Evolutionary conservation across 30 jellyfish, hydroid and myxozoan species (phyloP).

Genomic region (Nemopilema nomurai): DNA sequence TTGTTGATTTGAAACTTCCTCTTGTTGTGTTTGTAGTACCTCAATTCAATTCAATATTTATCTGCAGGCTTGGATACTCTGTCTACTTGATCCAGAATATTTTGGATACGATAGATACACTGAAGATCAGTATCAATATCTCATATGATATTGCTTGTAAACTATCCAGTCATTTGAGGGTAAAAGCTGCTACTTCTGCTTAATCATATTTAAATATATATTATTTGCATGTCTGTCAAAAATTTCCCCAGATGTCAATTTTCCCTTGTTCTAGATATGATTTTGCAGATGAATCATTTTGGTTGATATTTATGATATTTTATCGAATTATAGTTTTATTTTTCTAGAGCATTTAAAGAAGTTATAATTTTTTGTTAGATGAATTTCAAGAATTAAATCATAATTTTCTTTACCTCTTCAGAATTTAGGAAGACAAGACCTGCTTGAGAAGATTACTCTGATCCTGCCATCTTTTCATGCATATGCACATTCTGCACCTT

Average conservation of each 20-base stretch:
- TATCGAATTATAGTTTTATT: neutral
- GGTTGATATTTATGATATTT: neutral
- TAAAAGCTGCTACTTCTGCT: neutral
- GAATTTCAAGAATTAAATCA: neutral
- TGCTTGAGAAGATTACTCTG: constrained; percentile 18
- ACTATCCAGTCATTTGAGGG: constrained; percentile 36
- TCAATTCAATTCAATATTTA: neutral
- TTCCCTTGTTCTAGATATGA: constrained; percentile 10
- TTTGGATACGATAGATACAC: neutral
- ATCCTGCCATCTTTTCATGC: constrained; percentile 51
- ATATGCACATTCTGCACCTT: constrained; percentile 48
- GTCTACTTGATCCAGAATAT: constrained; percentile 1
- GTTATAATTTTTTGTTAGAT: neutral
- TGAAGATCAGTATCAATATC: constrained; percentile 6
- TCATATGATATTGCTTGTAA: constrained; percentile 42
- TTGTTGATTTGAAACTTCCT: constrained; percentile 7
- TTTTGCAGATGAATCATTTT: constrained; percentile 6
- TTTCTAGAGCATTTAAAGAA: constrained; percentile 1
- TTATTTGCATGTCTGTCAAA: neutral
- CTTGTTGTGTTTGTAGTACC: constrained; percentile 21
- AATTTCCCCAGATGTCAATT: constrained; percentile 11
- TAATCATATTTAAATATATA: no score
- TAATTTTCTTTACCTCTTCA: neutral
- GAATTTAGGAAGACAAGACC: neutral
- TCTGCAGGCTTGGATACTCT: constrained; percentile 4